Base-by-base conservation (phyloP, 37 sponge, comb jelly and placozoan species). In the Theonella swinhoei region DNA sequence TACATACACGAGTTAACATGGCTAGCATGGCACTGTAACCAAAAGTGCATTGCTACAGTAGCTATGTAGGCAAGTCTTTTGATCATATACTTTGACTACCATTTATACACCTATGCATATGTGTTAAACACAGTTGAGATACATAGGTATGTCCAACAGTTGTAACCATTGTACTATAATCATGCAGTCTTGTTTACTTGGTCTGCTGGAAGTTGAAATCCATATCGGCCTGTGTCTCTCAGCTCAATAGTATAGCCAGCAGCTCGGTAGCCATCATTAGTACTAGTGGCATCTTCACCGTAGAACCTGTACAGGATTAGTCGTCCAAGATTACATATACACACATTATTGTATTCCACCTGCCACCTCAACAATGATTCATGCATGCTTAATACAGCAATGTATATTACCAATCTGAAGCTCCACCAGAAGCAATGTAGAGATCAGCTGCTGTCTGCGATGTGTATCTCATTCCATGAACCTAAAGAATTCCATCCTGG, bases 181-280 rank as follows among this genome's bases (percentile, higher is more conserved):
- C n/a, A n/a, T n/a, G n/a, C n/a, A n/a, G 54, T 47, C 14, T 29
- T 25, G 31, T 30, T 74, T 47, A 91, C 92, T 80, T 91, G 84
- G 40, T 87, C 75, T 30, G 88, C 62, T 63, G 92, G 92, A 19
- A 91, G 75, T 2, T 77, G 39, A 37, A 91, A 91, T 8, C 88
- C 88, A 81, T 85, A 85, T 22, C 17, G 19, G 4, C 80, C 88
- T 38, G 39, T 76, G 8, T 64, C 81, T 43, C 92, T 72, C 42
- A 91, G 88, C 62, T 91, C 92, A 72, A 91, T 34, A 32, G 88
- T 83, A 30, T 70, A 79, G 38, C 88, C 72, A 29, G 88, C 92
- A 38, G 92, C 58, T 24, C 92, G 54, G 63, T 83, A 87, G 25
- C 68, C 87, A 19, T 47, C 42, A 62, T 91, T 91, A 35, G 35